A percentile compares a stretch with the other conserved stretches of the same genome.
Evolutionary conservation across 2,113 vertebrate species (phyloP).

Genomic region (Pantherophis guttatus): DNA sequence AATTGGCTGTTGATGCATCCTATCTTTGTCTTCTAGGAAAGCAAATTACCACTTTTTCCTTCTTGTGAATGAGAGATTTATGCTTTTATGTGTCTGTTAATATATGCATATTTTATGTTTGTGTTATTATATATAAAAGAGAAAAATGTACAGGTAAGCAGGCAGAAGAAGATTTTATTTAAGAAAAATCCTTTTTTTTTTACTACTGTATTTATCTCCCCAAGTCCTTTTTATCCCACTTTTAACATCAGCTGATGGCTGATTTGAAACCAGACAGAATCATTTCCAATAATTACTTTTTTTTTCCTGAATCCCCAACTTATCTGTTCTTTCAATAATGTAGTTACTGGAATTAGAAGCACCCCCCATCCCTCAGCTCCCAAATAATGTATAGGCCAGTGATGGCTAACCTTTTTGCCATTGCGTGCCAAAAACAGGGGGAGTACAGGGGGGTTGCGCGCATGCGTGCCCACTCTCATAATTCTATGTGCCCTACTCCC

Average conservation of each 20-base stretch:
- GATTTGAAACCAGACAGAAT: neutral
- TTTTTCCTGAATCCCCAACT: neutral
- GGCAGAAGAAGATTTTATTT: neutral
- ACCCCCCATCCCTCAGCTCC: no score
- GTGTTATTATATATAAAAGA: neutral
- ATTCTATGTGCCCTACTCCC: no score
- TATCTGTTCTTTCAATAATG: neutral
- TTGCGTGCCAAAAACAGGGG: no score
- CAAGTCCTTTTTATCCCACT: neutral
- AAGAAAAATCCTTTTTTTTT: neutral
- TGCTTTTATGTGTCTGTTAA: neutral
- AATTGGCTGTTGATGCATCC: neutral
- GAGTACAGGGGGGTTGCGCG: no score
- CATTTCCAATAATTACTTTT: neutral
- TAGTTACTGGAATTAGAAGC: neutral
- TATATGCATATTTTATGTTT: neutral
- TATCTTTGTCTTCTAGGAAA: neutral
- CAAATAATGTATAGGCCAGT: neutral
- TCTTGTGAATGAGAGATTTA: neutral
- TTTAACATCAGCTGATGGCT: neutral
- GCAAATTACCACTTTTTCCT: neutral
- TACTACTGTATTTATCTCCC: neutral
- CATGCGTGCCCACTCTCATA: no score
- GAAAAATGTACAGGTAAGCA: neutral
- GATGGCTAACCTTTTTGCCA: no score